Conservation (phyloP, 2,113 vertebrate species). For the Kryptolebias marmoratus region DNA sequence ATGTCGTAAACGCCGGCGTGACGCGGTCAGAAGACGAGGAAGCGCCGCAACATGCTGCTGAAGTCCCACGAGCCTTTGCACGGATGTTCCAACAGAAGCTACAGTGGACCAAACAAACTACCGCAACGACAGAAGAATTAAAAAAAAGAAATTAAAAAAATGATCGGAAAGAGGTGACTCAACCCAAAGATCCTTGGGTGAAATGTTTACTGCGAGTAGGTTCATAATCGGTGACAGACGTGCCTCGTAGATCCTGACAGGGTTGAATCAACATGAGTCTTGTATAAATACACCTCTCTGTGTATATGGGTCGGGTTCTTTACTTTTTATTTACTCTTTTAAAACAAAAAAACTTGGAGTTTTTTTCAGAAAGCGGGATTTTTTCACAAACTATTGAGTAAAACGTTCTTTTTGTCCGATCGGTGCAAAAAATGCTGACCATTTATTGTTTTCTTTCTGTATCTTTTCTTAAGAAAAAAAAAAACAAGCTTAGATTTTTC, state of each 20-base stretch:
- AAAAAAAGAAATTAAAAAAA: background rate
- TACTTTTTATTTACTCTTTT: conserved; percentile 20
- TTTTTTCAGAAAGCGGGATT: background rate
- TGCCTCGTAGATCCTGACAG: conserved; percentile 65
- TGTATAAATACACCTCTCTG: conserved; percentile 60
- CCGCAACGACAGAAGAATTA: background rate
- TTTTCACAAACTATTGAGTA: background rate
- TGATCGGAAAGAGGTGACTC: conserved; percentile 53
- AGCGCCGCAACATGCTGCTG: conserved; percentile 17
- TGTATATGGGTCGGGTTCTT: conserved; percentile 61
- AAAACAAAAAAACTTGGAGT: background rate
- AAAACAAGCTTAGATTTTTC: too few relatives aligned
- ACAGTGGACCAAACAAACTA: conserved; percentile 68
- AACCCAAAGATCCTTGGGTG: conserved; percentile 53
- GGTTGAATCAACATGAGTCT: conserved; percentile 63
- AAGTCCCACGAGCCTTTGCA: conserved; percentile 61
- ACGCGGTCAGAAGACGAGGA: conserved; percentile 1
- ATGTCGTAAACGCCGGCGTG: conserved; percentile 86
- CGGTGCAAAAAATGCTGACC: background rate
- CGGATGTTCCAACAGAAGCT: conserved; percentile 44
- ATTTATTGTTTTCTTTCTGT: background rate
- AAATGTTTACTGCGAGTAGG: conserved; percentile 66
- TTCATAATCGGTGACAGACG: conserved; percentile 62
- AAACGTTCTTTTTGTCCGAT: background rate
- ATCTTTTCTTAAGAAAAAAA: background rate